A percentile compares a stretch with the other conserved stretches of the same genome.
Conservation (phyloP, 2,888 invertebrate species). For the Sinotaia quadrata region DNA sequence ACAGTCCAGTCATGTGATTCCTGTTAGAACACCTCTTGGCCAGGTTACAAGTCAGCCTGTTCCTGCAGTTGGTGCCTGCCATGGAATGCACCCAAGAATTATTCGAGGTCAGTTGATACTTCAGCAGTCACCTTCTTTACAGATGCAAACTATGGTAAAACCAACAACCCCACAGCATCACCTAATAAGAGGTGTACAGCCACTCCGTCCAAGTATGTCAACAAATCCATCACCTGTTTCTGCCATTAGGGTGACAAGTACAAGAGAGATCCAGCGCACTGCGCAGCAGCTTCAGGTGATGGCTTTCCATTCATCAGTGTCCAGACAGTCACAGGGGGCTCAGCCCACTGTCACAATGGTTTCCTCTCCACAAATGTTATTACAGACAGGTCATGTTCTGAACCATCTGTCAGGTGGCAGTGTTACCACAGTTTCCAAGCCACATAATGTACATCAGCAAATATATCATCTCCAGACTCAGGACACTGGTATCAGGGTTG, state of each 20-base stretch:
- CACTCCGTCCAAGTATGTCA: neutral
- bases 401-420: conserved; percentile 19
- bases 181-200: conserved; percentile 9
- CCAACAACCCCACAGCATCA: neutral
- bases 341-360: neutral
- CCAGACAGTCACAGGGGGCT: neutral
- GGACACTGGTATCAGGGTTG: neutral
- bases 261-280: neutral
- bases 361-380: neutral
- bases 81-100: too few relatives aligned
- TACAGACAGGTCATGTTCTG: conserved; percentile 5
- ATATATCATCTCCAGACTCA: neutral
- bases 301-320: neutral
- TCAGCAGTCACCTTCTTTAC: too few relatives aligned
- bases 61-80: too few relatives aligned
- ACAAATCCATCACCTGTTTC: too few relatives aligned
- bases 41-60: too few relatives aligned
- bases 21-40: too few relatives aligned
- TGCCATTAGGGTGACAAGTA: neutral
- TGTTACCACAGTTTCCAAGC: neutral
- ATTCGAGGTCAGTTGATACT: too few relatives aligned
- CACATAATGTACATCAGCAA: neutral
- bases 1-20: too few relatives aligned
- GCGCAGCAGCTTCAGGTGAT: neutral
- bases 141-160: too few relatives aligned